Evolutionary conservation across 2,113 vertebrate genomes (phyloP).

Genomic region (Taurulus bubalis): DNA sequence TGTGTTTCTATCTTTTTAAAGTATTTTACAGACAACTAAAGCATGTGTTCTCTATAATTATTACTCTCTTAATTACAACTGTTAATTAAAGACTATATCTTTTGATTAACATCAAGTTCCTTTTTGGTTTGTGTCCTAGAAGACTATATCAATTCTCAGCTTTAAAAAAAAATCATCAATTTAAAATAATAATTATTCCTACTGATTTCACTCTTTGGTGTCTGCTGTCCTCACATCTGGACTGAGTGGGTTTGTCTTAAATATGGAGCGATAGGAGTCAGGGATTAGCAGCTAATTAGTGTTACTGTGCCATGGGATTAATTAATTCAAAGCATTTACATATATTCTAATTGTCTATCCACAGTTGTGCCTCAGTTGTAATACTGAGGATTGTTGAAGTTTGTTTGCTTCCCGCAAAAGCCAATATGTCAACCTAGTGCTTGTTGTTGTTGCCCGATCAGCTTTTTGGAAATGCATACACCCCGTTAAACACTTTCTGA

Average conservation of each 20-base stretch:
- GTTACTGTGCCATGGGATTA: slow-evolving; percentile 70
- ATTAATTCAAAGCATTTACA: slow-evolving; percentile 79
- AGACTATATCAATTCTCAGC: slow-evolving; percentile 48
- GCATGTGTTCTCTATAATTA: slow-evolving; percentile 59
- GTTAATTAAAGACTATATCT: slow-evolving; percentile 67
- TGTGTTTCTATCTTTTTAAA: slow-evolving; percentile 34
- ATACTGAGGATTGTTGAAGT: slow-evolving; percentile 34
- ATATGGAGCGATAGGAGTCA: slow-evolving; percentile 71
- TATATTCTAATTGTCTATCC: slow-evolving; percentile 68
- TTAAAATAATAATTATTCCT: slow-evolving; percentile 72
- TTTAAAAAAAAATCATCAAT: slow-evolving; percentile 50
- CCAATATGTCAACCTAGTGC: slow-evolving; percentile 10
- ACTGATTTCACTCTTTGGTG: slow-evolving; percentile 59
- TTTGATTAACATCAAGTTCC: slow-evolving; percentile 76
- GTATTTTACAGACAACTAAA: slow-evolving; percentile 41
- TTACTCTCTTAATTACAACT: slow-evolving; percentile 63
- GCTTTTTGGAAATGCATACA: slow-evolving; percentile 12
- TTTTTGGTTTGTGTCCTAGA: slow-evolving; percentile 74
- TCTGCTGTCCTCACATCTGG: slow-evolving; percentile 69
- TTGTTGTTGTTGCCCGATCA: slow-evolving; percentile 23
- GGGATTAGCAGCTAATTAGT: slow-evolving; percentile 80
- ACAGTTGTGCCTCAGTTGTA: slow-evolving; percentile 25
- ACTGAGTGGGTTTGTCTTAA: slow-evolving; percentile 69
- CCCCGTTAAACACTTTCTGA: not conserved
- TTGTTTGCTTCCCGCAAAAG: slow-evolving; percentile 57